phyloP scores from a whole-genome alignment of 2,888 invertebrate species.

The Melolontha melolontha region DNA sequence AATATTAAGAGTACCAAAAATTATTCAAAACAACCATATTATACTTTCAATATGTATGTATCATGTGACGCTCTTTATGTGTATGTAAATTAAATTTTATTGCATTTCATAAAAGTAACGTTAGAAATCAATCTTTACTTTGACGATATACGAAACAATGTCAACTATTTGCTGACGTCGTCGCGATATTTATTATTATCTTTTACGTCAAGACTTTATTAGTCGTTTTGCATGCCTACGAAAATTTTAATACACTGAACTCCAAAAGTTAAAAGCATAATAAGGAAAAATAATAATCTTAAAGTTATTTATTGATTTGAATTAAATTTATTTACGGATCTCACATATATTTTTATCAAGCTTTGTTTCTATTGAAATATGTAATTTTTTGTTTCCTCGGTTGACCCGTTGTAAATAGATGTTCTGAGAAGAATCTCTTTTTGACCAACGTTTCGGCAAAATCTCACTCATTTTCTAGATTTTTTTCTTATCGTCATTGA shows the following conservation, averaged over 20 bases:
- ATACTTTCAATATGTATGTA: not conserved
- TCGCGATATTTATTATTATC: conserved; percentile 30
- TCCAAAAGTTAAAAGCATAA: not conserved
- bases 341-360: no score
- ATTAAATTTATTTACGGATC: no score
- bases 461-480: no score
- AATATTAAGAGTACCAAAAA: no score
- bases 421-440: no score
- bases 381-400: no score
- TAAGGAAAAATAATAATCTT: no score
- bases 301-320: no score
- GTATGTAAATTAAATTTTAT: conserved; percentile 20
- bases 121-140: conserved; percentile 27
- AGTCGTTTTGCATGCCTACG: conserved; percentile 12
- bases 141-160: conserved; percentile 23
- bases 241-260: conserved; percentile 1
- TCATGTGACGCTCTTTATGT: not conserved
- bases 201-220: conserved; percentile 32
- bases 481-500: no score
- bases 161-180: conserved; percentile 38
- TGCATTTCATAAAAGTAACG: conserved; percentile 13
- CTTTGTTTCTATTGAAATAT: no score
- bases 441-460: no score
- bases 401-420: no score
- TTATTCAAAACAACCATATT: not conserved